Percentiles rank a stretch among this genome's conserved stretches.
phyloP scores from a whole-genome alignment of 2,888 invertebrate species.

The Drosophila seclusa region DNA sequence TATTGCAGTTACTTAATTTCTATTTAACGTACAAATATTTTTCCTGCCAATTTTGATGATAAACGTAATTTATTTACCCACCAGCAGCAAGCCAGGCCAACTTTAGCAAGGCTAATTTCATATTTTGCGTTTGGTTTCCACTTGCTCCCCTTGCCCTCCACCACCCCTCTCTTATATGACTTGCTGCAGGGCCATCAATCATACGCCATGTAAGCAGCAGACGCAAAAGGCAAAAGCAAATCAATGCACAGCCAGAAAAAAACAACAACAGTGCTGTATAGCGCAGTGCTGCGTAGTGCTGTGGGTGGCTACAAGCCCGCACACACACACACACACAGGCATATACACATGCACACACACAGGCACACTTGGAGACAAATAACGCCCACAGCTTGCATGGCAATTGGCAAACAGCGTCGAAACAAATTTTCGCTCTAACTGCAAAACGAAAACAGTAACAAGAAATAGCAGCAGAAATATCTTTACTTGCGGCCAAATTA shows the following conservation, averaged over 20 bases:
- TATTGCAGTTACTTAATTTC: constrained; percentile 60
- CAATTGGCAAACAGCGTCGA: constrained; percentile 60
- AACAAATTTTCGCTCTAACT: constrained; percentile 55
- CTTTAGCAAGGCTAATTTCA: constrained; percentile 63
- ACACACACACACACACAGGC: constrained; percentile 13
- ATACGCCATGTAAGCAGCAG: constrained; percentile 74
- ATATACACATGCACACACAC: constrained; percentile 13
- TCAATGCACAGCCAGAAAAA: constrained; percentile 37
- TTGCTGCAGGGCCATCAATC: constrained; percentile 76
- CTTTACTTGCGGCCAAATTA: constrained; percentile 47
- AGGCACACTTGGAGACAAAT: constrained; percentile 6
- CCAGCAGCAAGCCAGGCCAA: constrained; percentile 21
- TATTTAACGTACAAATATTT: constrained; percentile 75
- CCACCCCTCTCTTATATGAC: neutral
- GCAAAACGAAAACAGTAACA: constrained; percentile 27
- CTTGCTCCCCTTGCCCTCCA: neutral
- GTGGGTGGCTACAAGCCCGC: constrained; percentile 46
- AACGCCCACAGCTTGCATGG: constrained; percentile 68
- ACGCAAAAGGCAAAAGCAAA: constrained; percentile 47
- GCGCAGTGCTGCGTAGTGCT: constrained; percentile 21
- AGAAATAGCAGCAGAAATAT: constrained; percentile 31
- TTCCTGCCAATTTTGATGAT: constrained; percentile 69
- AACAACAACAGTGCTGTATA: constrained; percentile 16
- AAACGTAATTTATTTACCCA: constrained; percentile 67
- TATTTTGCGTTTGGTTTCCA: constrained; percentile 58